Evolutionary conservation across 2,888 invertebrate species (phyloP).

Genomic region (Oligia fasciuncula): DNA sequence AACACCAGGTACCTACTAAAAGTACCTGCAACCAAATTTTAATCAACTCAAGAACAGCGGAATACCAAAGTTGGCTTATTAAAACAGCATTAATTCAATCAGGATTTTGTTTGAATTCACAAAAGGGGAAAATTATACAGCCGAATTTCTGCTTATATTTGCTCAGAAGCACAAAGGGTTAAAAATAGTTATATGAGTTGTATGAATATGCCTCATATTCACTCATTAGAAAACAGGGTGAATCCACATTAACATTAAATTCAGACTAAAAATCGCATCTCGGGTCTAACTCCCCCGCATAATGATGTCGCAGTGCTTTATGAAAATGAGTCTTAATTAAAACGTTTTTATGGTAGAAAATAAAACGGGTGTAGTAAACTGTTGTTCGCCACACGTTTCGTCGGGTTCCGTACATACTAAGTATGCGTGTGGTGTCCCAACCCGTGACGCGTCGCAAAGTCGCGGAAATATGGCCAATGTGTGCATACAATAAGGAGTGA

Average conservation of each 20-base stretch:
- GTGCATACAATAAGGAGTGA: slow-evolving; percentile 65
- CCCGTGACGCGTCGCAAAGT: slow-evolving; percentile 63
- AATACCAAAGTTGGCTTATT: slow-evolving; percentile 53
- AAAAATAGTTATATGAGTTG: slow-evolving; percentile 77
- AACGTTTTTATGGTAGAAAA: slow-evolving; percentile 76
- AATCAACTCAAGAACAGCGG: slow-evolving; percentile 41
- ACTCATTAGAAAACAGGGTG: slow-evolving; percentile 81
- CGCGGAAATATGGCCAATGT: slow-evolving; percentile 63
- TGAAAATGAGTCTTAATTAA: slow-evolving; percentile 83
- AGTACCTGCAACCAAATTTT: slow-evolving; percentile 38
- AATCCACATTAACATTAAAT: slow-evolving; percentile 81
- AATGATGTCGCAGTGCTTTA: slow-evolving; percentile 82
- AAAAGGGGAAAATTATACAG: slow-evolving; percentile 64
- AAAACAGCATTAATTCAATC: slow-evolving; percentile 65
- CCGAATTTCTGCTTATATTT: slow-evolving; percentile 61
- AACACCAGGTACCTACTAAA: slow-evolving; percentile 36
- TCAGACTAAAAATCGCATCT: slow-evolving; percentile 81
- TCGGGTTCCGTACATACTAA: slow-evolving; percentile 59
- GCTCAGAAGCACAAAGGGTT: slow-evolving; percentile 66
- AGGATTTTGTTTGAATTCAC: slow-evolving; percentile 65
- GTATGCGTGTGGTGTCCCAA: slow-evolving; percentile 67
- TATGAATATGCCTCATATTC: slow-evolving; percentile 79
- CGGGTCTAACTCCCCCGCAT: slow-evolving; percentile 76
- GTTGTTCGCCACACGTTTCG: slow-evolving; percentile 67
- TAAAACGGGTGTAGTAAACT: slow-evolving; percentile 71